phyloP scores from a whole-genome alignment of 2,888 invertebrate species.

The Deladenus siricidicola region DNA sequence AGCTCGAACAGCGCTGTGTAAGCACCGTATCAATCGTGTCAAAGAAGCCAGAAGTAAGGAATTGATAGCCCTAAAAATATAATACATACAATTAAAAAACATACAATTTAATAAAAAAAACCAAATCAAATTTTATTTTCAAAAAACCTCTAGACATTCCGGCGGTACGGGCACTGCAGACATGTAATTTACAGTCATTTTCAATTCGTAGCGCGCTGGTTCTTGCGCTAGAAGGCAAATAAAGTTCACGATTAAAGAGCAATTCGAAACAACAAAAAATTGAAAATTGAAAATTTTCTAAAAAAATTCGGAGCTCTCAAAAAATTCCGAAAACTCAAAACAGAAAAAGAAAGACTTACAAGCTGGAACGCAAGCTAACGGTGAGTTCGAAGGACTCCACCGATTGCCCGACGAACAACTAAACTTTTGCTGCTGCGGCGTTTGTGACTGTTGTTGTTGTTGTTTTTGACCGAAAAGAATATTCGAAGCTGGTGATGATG shows the following conservation, averaged over 20 bases:
- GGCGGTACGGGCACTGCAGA: slow-evolving; percentile 35
- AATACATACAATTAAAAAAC: not conserved
- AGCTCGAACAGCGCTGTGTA: slow-evolving; percentile 84
- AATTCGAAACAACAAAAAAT: too few relatives aligned
- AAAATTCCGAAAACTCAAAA: not conserved
- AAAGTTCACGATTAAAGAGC: too few relatives aligned
- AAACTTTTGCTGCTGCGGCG: slow-evolving; percentile 10
- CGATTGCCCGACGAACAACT: not conserved
- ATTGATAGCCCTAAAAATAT: slow-evolving; percentile 33
- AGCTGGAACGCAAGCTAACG: slow-evolving; percentile 89
- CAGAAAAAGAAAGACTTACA: not conserved
- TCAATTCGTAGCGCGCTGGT: slow-evolving; percentile 52
- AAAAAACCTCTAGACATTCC: slow-evolving; percentile 42
- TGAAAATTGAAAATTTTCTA: too few relatives aligned
- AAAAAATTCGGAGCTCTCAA: too few relatives aligned
- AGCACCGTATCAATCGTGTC: slow-evolving; percentile 67
- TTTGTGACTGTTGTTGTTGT: not conserved
- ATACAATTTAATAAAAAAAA: too few relatives aligned
- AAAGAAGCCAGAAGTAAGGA: slow-evolving; percentile 41
- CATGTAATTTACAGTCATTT: slow-evolving; percentile 45
- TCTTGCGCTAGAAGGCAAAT: slow-evolving; percentile 43
- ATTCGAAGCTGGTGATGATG: not conserved
- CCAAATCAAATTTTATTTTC: not conserved
- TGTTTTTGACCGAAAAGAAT: too few relatives aligned
- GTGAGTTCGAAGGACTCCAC: slow-evolving; percentile 53